phyloP scores from a whole-genome alignment of 2,888 invertebrate species.

The Flabesymbios commensalis region DNA sequence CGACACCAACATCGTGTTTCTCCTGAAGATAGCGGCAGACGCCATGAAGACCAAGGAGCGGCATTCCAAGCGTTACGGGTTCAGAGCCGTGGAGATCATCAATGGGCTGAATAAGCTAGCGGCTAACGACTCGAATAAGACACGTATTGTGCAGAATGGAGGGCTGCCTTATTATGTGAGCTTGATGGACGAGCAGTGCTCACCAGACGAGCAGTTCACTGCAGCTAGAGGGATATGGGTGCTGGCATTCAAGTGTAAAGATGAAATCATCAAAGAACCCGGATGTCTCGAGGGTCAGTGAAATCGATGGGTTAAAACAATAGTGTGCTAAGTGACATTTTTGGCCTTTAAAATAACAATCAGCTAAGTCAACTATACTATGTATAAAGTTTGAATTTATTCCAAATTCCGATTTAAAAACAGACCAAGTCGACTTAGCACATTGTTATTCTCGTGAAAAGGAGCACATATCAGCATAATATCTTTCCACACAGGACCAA shows the following conservation, averaged over 20 bases:
- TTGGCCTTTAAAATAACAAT: no score
- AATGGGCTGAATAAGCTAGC: constrained; percentile 42
- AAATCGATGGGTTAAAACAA: no score
- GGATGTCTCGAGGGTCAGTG: constrained; percentile 16
- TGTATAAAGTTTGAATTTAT: no score
- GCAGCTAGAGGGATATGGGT: constrained; percentile 24
- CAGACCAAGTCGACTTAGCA: no score
- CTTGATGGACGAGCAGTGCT: constrained; percentile 4
- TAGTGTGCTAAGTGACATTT: no score
- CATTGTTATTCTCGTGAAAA: no score
- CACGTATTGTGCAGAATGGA: constrained; percentile 7
- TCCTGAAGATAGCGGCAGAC: constrained; percentile 41
- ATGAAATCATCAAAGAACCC: constrained; percentile 7
- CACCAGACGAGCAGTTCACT: constrained; percentile 1
- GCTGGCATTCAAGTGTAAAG: constrained; percentile 16
- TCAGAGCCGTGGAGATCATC: constrained; percentile 42
- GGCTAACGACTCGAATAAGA: constrained; percentile 2
- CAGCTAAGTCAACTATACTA: no score
- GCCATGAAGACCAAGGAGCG: constrained; percentile 39
- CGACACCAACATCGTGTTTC: constrained; percentile 40
- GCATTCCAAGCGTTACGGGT: constrained; percentile 44
- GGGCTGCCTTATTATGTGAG: constrained; percentile 12
- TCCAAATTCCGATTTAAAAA: no score
- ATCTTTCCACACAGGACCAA: no score
- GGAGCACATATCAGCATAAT: no score